phyloP scores from a whole-genome alignment of 1,140 invertebrate species.

The Neodiprion pinetum region DNA sequence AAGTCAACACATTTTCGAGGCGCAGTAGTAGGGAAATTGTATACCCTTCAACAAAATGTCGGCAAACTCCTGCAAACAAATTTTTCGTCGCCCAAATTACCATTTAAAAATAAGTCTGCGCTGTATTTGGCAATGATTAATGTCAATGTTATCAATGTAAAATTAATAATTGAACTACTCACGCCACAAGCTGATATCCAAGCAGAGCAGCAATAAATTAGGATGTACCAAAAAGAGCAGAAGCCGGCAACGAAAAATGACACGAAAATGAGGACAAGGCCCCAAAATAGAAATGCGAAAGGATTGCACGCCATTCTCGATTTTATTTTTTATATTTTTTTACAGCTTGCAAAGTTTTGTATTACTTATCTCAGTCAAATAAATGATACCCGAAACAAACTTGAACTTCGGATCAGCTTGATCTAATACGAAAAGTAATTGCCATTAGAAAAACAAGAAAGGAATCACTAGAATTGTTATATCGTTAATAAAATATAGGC shows the following conservation, averaged over 20 bases:
- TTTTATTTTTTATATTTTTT: slow-evolving; percentile 6
- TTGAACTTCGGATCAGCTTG: background rate
- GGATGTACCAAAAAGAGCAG: slow-evolving; percentile 77
- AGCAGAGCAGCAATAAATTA: slow-evolving; percentile 74
- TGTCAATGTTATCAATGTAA: slow-evolving; percentile 10
- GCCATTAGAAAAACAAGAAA: slow-evolving; percentile 16
- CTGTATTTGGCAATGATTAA: too few relatives aligned
- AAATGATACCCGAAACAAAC: background rate
- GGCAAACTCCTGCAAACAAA: slow-evolving; percentile 67
- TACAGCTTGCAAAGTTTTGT: background rate
- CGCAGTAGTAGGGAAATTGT: slow-evolving; percentile 73
- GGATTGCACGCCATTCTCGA: slow-evolving; percentile 47
- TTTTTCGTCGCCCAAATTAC: background rate
- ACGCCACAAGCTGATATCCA: slow-evolving; percentile 69
- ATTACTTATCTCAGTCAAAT: background rate
- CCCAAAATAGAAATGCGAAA: slow-evolving; percentile 78
- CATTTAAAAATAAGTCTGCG: slow-evolving; percentile 22
- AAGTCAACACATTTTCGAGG: slow-evolving; percentile 64
- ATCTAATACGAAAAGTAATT: slow-evolving; percentile 16
- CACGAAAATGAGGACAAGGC: slow-evolving; percentile 78
- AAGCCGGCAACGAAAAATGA: slow-evolving; percentile 76
- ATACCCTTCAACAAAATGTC: slow-evolving; percentile 72
- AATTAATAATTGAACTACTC: slow-evolving; percentile 39
- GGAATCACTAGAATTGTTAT: background rate
- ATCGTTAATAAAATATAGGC: too few relatives aligned